Conservation (phyloP, 2,888 invertebrate genomes). For the Capitulum mitella region DNA sequence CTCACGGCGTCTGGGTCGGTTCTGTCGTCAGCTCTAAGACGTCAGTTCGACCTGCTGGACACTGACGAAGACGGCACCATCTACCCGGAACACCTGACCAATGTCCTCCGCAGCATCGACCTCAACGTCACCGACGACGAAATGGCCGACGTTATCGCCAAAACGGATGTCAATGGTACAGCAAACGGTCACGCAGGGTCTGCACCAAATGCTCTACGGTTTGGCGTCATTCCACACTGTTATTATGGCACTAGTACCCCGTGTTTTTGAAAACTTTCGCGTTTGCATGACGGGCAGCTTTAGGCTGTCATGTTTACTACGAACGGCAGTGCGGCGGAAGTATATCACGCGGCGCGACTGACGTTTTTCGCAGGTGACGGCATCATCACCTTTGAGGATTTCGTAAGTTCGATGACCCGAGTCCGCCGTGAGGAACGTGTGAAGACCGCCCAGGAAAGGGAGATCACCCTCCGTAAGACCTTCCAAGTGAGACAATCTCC, state of each 20-base stretch:
- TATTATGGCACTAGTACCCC: no score
- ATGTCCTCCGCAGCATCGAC: conserved; percentile 10
- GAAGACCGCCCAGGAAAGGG: background rate
- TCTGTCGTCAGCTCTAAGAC: background rate
- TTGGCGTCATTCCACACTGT: no score
- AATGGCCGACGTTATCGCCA: background rate
- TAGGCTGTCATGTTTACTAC: no score
- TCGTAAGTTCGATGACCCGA: background rate
- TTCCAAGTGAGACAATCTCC: conserved; percentile 11
- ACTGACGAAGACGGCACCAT: conserved; percentile 15
- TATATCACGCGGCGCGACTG: no score
- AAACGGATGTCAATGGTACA: background rate
- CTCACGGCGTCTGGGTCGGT: no score
- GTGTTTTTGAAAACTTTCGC: no score
- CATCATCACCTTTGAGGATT: background rate
- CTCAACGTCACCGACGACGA: background rate
- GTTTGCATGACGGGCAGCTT: no score
- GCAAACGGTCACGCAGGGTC: no score
- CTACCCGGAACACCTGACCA: background rate
- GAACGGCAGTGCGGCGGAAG: no score
- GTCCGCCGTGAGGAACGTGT: background rate
- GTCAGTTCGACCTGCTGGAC: conserved; percentile 5
- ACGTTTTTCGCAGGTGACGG: background rate
- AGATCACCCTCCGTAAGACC: background rate
- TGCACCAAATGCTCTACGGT: no score